phyloP scores from a whole-genome alignment of 2,113 vertebrate genomes.

The Scytalopus superciliaris region DNA sequence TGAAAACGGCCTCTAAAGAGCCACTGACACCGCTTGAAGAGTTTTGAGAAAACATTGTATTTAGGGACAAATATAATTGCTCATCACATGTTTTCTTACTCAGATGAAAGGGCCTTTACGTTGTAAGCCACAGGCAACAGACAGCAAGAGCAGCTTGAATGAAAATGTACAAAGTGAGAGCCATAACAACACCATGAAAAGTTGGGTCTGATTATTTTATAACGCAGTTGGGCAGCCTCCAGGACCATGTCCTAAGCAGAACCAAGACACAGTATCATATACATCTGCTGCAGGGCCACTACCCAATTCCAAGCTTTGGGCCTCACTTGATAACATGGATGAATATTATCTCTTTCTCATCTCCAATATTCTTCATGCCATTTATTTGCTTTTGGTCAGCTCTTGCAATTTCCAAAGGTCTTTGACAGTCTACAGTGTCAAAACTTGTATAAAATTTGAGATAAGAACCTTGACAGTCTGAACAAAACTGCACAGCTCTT shows the following conservation, averaged over 20 bases:
- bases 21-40: background rate
- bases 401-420: background rate
- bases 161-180: background rate
- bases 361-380: background rate
- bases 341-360: background rate
- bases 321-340: background rate
- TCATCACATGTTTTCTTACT: background rate
- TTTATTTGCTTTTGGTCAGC: background rate
- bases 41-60: constrained; percentile 6
- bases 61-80: constrained; percentile 16
- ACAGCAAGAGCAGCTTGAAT: background rate
- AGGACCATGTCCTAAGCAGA: background rate
- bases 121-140: background rate
- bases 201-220: background rate
- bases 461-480: background rate
- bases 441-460: background rate
- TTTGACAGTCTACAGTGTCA: background rate
- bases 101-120: background rate
- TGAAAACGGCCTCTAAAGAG: constrained; percentile 14
- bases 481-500: background rate
- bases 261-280: background rate
- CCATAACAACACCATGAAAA: background rate
- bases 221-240: no score
- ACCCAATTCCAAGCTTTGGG: background rate
- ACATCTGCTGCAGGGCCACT: rapidly evolving